These are phyloP conservation scores for Phocides pigmalion DNA, from an alignment of 1,140 invertebrate species.

Conservation along the genomic window DNA sequence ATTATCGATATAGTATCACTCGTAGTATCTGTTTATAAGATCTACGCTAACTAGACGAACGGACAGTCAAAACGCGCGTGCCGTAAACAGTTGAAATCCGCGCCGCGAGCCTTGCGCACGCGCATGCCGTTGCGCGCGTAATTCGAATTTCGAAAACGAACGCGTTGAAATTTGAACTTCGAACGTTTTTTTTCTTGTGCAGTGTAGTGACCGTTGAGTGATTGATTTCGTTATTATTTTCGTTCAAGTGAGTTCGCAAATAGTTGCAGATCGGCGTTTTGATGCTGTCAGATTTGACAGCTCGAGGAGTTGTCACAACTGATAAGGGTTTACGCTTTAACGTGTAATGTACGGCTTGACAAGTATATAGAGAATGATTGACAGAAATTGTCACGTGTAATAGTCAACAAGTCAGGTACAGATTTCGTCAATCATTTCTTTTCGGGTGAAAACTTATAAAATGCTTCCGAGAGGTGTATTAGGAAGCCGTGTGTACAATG, in stretches of 20 bases:
- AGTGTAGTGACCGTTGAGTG: constrained; percentile 20
- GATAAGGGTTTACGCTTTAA: constrained; percentile 12
- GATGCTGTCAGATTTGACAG: constrained; percentile 27
- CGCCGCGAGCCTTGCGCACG: constrained; percentile 70
- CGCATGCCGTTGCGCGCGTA: constrained; percentile 43
- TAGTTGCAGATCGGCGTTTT: constrained; percentile 18
- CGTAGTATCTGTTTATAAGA: constrained; percentile 26
- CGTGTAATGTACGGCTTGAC: constrained; percentile 11
- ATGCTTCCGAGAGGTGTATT: too few relatives aligned
- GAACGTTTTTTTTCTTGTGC: neutral
- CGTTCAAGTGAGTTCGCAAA: constrained; percentile 23
- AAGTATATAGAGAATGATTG: constrained; percentile 22
- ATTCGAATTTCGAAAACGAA: constrained; percentile 29
- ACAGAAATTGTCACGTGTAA: constrained; percentile 11
- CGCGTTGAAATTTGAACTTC: neutral
- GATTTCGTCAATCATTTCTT: too few relatives aligned
- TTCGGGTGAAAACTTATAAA: too few relatives aligned
- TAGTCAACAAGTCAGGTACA: too few relatives aligned
- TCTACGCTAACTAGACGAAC: constrained; percentile 24
- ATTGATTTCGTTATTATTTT: neutral
- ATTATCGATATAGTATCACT: neutral
- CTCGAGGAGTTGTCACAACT: constrained; percentile 20
- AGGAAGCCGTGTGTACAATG: too few relatives aligned
- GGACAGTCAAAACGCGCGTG: constrained; percentile 31
- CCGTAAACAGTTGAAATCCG: constrained; percentile 71